Conservation (phyloP, 1,140 invertebrate species). For the Calliphora vicina region DNA sequence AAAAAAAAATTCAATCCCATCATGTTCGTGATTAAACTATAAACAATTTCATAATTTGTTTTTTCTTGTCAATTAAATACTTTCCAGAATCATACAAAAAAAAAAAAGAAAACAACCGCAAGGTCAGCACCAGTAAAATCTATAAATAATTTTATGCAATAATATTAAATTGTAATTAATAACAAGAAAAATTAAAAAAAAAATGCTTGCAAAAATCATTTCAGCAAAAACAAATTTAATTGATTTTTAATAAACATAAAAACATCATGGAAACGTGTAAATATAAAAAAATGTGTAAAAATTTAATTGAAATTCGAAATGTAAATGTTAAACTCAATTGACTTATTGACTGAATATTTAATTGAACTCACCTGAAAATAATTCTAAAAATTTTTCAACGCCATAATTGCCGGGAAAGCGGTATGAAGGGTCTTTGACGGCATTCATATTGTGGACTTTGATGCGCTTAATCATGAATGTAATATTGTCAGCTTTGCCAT, state of each 20-base stretch:
- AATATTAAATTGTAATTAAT: not conserved
- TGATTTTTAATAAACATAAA: not conserved
- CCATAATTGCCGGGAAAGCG: conserved; percentile 92
- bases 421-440: conserved; percentile 83
- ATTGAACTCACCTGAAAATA: conserved; percentile 81
- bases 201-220: too few species aligned
- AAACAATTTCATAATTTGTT: not conserved
- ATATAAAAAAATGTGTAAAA: not conserved
- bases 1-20: too few species aligned
- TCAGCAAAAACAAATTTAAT: not conserved
- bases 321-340: not conserved
- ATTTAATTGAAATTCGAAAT: not conserved
- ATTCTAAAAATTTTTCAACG: conserved; percentile 92
- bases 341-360: not conserved
- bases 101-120: not conserved
- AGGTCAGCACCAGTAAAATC: not conserved
- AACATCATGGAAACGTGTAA: not conserved
- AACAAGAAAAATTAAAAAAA: not conserved
- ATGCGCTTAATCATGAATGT: conserved; percentile 96
- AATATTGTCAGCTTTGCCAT: conserved; percentile 90
- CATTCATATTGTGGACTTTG: conserved; percentile 88
- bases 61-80: not conserved
- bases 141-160: not conserved
- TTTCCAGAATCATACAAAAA: not conserved
- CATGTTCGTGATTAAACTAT: not conserved